phyloP scores from a whole-genome alignment of 2,888 invertebrate genomes.

The Suillia variegata region DNA sequence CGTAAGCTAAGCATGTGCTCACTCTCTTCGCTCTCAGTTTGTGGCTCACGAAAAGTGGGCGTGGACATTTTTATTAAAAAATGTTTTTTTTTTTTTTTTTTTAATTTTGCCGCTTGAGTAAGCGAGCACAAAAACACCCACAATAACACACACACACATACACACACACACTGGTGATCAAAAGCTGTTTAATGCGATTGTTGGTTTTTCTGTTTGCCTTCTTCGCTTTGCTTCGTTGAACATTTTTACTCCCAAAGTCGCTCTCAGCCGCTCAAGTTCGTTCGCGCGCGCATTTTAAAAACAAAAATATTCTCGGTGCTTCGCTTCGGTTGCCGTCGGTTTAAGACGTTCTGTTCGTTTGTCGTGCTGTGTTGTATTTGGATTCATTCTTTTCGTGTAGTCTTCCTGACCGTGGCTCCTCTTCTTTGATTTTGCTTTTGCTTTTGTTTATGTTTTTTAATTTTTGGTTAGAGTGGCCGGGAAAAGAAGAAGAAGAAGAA shows the following conservation, averaged over 20 bases:
- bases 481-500: too few species aligned
- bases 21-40: too few species aligned
- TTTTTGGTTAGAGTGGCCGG: too few species aligned
- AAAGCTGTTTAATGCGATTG: background rate
- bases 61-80: too few species aligned
- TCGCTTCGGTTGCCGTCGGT: background rate
- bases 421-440: constrained; percentile 8
- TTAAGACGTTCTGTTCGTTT: background rate
- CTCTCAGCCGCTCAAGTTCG: background rate
- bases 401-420: too few species aligned
- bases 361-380: background rate
- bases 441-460: too few species aligned
- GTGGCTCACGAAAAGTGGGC: too few species aligned
- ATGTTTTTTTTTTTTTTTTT: too few species aligned
- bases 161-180: background rate
- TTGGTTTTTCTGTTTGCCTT: background rate
- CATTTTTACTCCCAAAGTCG: background rate
- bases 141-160: background rate
- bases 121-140: background rate
- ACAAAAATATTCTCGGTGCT: background rate
- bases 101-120: background rate
- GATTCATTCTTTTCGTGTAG: background rate
- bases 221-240: background rate
- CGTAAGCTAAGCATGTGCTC: background rate
- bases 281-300: background rate